These are phyloP conservation scores for Trachymyrmex septentrionalis DNA, from an alignment of 1,140 invertebrate species.

Conservation along the genomic window DNA sequence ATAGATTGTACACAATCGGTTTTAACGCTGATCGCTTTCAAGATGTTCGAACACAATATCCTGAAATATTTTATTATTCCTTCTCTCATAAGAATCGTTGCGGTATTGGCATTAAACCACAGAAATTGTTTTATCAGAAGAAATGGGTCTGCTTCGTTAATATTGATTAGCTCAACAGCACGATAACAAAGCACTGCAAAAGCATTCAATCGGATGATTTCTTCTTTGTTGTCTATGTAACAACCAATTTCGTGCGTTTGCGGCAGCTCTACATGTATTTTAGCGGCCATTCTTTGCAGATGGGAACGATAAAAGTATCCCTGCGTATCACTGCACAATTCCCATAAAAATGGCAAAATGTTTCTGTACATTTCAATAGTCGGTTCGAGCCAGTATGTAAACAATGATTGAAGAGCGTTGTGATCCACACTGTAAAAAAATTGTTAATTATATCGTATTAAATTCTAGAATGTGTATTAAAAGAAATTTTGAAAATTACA, in stretches of 20 bases:
- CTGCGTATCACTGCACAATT: slow-evolving; percentile 57
- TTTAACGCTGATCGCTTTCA: slow-evolving; percentile 65
- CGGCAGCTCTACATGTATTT: slow-evolving; percentile 57
- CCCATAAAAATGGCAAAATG: slow-evolving; percentile 72
- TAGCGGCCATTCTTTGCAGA: slow-evolving; percentile 71
- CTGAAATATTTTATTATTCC: slow-evolving; percentile 78
- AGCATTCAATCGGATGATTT: slow-evolving; percentile 77
- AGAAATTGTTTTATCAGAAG: slow-evolving; percentile 73
- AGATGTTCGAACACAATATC: slow-evolving; percentile 73
- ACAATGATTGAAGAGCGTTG: slow-evolving; percentile 73
- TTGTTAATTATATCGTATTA: background rate
- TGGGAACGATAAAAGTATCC: slow-evolving; percentile 69
- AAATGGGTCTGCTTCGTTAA: slow-evolving; percentile 54
- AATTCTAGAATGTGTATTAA: background rate
- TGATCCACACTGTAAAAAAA: slow-evolving; percentile 76
- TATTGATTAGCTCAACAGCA: slow-evolving; percentile 22
- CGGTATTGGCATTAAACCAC: slow-evolving; percentile 76
- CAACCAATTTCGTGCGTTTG: slow-evolving; percentile 26
- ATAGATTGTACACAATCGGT: slow-evolving; percentile 39
- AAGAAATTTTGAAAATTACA: background rate
- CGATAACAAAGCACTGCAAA: slow-evolving; percentile 76
- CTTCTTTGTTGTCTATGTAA: slow-evolving; percentile 68
- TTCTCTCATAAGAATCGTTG: slow-evolving; percentile 75
- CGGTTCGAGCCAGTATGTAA: slow-evolving; percentile 79
- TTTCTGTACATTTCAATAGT: slow-evolving; percentile 68